phyloP scores from a whole-genome alignment of 2,888 invertebrate species.

The Limnephilus rhombicus region DNA sequence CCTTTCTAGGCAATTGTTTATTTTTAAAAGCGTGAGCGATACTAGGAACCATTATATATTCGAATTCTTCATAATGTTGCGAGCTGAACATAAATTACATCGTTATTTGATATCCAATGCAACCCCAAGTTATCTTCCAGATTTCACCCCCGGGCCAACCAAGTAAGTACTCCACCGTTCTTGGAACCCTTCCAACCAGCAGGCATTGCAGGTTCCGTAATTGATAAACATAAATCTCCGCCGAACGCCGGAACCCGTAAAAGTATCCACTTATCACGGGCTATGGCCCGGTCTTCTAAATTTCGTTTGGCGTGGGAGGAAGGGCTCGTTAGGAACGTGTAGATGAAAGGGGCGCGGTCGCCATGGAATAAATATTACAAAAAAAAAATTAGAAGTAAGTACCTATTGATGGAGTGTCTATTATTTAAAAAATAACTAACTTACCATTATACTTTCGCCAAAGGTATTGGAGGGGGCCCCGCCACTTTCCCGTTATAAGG shows the following conservation, averaged over 20 bases:
- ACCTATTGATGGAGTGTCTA: no score
- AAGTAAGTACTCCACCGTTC: neutral
- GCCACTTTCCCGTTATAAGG: no score
- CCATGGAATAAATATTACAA: neutral
- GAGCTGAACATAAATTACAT: neutral
- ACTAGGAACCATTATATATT: no score
- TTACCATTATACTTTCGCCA: no score
- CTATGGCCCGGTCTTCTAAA: neutral
- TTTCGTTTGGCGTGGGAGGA: neutral
- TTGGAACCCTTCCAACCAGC: neutral
- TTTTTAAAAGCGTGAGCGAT: no score
- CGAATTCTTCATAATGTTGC: no score
- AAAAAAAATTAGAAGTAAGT: no score
- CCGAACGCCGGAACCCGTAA: neutral
- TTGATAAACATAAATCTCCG: constrained; percentile 29
- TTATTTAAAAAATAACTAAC: no score
- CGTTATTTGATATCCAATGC: neutral
- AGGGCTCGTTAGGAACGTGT: neutral
- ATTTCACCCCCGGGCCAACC: neutral
- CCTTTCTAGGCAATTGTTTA: no score
- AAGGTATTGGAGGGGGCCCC: no score
- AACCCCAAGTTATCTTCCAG: neutral
- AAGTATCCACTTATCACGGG: neutral
- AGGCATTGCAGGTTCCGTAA: neutral
- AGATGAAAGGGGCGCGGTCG: neutral